A percentile compares a stretch with the other conserved stretches of the same genome.
These are phyloP conservation scores for Syngnathus scovelli DNA, from an alignment of 2,113 vertebrate genomes.

Conservation along the genomic window DNA sequence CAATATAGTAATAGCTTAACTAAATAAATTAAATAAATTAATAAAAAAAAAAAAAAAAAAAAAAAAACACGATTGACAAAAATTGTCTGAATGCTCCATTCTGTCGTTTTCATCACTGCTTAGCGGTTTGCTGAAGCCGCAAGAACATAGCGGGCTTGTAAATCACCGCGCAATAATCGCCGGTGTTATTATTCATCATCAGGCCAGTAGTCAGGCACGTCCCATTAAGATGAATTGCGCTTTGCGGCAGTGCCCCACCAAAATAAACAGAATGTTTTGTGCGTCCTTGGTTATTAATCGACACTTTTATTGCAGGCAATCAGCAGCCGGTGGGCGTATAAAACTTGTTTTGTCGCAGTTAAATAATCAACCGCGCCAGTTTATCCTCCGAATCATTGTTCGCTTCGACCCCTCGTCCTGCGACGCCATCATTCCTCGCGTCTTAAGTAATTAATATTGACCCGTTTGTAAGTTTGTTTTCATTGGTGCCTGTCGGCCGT, in stretches of 20 bases:
- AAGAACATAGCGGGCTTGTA: neutral
- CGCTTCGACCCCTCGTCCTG: neutral
- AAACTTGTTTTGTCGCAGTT: neutral
- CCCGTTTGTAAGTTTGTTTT: constrained; percentile 28
- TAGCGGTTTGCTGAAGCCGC: constrained; percentile 3
- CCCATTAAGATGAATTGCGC: neutral
- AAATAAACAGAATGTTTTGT: constrained; percentile 4
- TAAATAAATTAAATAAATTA: too few species aligned
- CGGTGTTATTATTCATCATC: constrained; percentile 4
- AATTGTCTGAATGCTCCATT: neutral
- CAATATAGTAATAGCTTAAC: too few species aligned
- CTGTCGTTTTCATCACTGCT: neutral
- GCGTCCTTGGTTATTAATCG: constrained; percentile 5
- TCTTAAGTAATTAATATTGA: constrained; percentile 23
- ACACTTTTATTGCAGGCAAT: constrained; percentile 8
- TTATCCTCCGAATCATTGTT: constrained; percentile 14
- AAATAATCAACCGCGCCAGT: constrained; percentile 9
- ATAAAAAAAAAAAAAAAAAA: too few species aligned
- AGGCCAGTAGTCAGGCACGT: neutral
- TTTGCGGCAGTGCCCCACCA: neutral
- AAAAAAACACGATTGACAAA: too few species aligned
- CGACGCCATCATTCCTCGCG: constrained; percentile 27
- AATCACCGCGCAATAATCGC: neutral
- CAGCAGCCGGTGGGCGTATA: neutral
- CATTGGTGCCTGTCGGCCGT: constrained; percentile 21